phyloP scores from a whole-genome alignment of 1,140 invertebrate genomes.

The Micrasema minimum region DNA sequence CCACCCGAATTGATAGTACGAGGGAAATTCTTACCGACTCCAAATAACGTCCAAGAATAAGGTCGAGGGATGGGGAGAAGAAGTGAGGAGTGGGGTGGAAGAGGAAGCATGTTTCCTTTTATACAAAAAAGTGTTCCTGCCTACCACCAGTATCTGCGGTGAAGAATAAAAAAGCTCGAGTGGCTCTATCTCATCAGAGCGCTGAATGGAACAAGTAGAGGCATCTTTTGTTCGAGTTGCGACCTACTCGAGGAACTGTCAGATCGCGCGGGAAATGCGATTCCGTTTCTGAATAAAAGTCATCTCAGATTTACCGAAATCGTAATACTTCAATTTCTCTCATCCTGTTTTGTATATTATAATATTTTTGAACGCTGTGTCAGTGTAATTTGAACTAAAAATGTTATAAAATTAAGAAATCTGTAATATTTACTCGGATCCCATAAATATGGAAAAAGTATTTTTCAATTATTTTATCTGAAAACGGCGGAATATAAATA shows the following conservation, averaged over 20 bases:
- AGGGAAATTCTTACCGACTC: constrained; percentile 37
- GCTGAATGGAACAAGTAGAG: constrained; percentile 44
- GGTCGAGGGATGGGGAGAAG: constrained; percentile 15
- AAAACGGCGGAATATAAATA: too few species aligned
- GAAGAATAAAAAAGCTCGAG: constrained; percentile 46
- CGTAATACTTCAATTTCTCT: not conserved
- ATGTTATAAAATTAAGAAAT: too few species aligned
- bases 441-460: too few species aligned
- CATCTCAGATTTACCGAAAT: not conserved
- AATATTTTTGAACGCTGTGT: too few species aligned
- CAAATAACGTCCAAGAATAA: constrained; percentile 43
- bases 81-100: not conserved
- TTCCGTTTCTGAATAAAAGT: constrained; percentile 34
- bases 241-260: constrained; percentile 40
- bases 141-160: constrained; percentile 40
- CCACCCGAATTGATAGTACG: constrained; percentile 42
- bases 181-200: constrained; percentile 45
- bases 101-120: constrained; percentile 40
- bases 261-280: constrained; percentile 31
- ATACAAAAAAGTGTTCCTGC: constrained; percentile 44
- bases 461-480: too few species aligned
- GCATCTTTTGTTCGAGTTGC: constrained; percentile 43
- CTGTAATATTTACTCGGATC: too few species aligned
- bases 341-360: too few species aligned
- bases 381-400: too few species aligned